Percentiles rank a stretch among this genome's conserved stretches.
phyloP scores from a whole-genome alignment of 2,888 invertebrate species.

The Drosophila subsilvestris region DNA sequence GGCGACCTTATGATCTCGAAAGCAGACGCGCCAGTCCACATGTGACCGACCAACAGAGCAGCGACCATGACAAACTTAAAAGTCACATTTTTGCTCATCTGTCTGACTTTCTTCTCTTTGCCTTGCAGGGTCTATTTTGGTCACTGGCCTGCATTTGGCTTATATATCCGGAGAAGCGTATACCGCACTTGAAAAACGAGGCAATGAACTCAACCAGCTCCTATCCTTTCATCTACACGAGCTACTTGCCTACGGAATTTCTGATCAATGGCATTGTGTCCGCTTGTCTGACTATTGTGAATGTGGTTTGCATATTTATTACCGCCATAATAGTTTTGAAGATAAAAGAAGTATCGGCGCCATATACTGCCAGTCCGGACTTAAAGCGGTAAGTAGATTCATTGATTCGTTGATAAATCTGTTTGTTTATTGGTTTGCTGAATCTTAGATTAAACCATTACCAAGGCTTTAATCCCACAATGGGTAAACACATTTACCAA shows the following conservation, averaged over 20 bases:
- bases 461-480: constrained; percentile 1
- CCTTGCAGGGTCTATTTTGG: constrained; percentile 88
- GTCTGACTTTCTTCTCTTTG: constrained; percentile 21
- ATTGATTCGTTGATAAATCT: constrained; percentile 33
- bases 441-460: constrained; percentile 14
- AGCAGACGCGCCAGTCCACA: constrained; percentile 30
- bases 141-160: constrained; percentile 90
- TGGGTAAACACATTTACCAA: not conserved
- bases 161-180: constrained; percentile 87
- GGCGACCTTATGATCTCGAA: constrained; percentile 66
- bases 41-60: constrained; percentile 26
- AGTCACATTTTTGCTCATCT: constrained; percentile 33
- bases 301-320: constrained; percentile 92
- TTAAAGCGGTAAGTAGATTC: constrained; percentile 85
- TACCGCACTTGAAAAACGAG: constrained; percentile 89
- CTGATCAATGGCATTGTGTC: constrained; percentile 92
- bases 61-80: constrained; percentile 43
- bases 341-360: constrained; percentile 93
- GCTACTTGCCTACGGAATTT: constrained; percentile 91
- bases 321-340: constrained; percentile 92
- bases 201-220: constrained; percentile 87
- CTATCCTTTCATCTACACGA: constrained; percentile 88
- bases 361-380: constrained; percentile 90
- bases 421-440: constrained; percentile 18
- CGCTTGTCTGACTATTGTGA: constrained; percentile 91